phyloP scores from a whole-genome alignment of 2,888 invertebrate genomes.

The Dimorphilus gyrociliatus region DNA sequence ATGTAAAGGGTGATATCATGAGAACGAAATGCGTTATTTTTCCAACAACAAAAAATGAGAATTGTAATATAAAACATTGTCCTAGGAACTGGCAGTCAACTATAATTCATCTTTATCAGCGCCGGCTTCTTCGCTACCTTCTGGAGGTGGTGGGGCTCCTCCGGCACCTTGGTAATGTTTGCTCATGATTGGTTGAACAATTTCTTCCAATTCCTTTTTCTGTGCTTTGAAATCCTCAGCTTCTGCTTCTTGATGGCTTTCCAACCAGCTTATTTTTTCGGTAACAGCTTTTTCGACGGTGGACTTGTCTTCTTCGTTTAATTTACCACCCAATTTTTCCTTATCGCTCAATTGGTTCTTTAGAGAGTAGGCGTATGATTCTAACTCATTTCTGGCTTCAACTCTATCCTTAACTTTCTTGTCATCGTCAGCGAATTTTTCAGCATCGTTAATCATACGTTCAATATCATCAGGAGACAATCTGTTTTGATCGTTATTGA shows the following conservation, averaged over 20 bases:
- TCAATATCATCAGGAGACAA: slow-evolving; percentile 95
- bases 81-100: too few relatives aligned
- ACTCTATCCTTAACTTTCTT: slow-evolving; percentile 67
- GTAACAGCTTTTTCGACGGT: slow-evolving; percentile 89
- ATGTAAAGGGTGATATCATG: too few relatives aligned
- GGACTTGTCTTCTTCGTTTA: slow-evolving; percentile 69
- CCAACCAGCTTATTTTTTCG: slow-evolving; percentile 92
- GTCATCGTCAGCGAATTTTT: slow-evolving; percentile 96
- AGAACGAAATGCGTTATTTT: too few relatives aligned
- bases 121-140: slow-evolving; percentile 38
- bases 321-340: slow-evolving; percentile 83
- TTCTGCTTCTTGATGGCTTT: slow-evolving; percentile 81
- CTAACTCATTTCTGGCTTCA: slow-evolving; percentile 87
- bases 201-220: slow-evolving; percentile 79
- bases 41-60: too few relatives aligned
- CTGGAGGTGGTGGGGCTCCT: slow-evolving; percentile 42
- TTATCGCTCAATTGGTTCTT: slow-evolving; percentile 93
- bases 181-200: slow-evolving; percentile 85
- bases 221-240: slow-evolving; percentile 80
- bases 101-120: slow-evolving; percentile 48
- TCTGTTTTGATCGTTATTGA: slow-evolving; percentile 93
- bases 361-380: slow-evolving; percentile 79
- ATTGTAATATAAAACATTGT: too few relatives aligned
- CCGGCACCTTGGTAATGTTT: slow-evolving; percentile 79
- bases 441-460: slow-evolving; percentile 95